Evolutionary conservation across 2,888 invertebrate species (phyloP), one percentile per base, ranked within the genome.

Genomic region (Gymnoscelis rufifasciata): DNA sequence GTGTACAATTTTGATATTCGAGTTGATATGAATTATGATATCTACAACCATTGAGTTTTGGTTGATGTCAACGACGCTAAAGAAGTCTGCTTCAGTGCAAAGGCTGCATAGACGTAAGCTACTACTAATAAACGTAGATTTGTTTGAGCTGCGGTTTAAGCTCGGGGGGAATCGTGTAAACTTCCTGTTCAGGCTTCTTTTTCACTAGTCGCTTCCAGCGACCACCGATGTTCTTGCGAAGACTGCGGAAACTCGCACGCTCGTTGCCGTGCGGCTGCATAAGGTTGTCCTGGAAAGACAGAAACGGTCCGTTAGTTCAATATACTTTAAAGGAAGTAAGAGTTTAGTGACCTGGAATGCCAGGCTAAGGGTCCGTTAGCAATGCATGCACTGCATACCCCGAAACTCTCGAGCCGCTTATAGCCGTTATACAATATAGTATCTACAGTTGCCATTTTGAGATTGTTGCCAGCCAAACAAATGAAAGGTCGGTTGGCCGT

Each of bases 121-220:
- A 47, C 90, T 8, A 19, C 19, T 90, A 95, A 88, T 95, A 95
- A 77, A 95, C 95, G 83, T 95, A 95, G 74, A 95, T 95, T 77
- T 94, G 93, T 88, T 95, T 95, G 64, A 95, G 91, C 89, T 95
- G 95, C 64, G 95, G 94, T 80, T 94, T 94, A 70, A 95, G 90
- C 88, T 95, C 95, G 48, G 95, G 94, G 65, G 95, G 95, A 89
- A 95, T 95, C 80, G 93, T 92, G 88, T 94, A 94, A 59, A 92
- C 91, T 75, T 94, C 93, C 79, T 93, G 92, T 73, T 92, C 92
- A 57, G 94, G 92, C 89, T 95, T 95, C 91, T 93, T 93, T 79
- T 94, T 94, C 61, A 95, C 94, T 66, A 95, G 90, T 71, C 95
- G 92, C 81, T 94, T 93, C 92, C 95, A 95, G 74, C 93, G 93